Base-by-base conservation (phyloP, 1,140 invertebrate species). In the Neotoxoptera formosana region DNA sequence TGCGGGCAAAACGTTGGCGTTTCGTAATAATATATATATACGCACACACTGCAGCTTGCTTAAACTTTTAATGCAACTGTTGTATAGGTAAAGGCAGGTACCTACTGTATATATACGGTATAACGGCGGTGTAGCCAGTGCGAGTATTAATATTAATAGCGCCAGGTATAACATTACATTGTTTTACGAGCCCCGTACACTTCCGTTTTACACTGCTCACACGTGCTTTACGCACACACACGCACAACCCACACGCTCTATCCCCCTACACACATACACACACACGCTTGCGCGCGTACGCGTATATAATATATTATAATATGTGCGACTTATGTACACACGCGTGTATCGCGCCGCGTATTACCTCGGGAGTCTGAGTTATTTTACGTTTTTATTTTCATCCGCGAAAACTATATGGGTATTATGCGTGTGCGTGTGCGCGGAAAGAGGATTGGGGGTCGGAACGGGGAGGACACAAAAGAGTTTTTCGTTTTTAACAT, bases 141-240 rank as follows among this genome's bases (percentile, higher is more conserved):
- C 53, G 51, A 90, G 45, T 91, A 91, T 76, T 91, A 91, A 76
- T 91, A 91, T 76, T 91, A 91, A 91, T 91, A 91, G 34, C 25
- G n/a, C 56, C 90, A n/a, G 60, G 51, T 56, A 86, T 86, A 89
- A 56, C 34, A 45, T 91, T 47, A 81, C 45, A 76, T 91, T 76
- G 90, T 91, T 67, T 91, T 91, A 91, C 60, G 90, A 91, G 90
- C 60, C 30, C 53, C 7, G 25, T 45, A 47, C 60, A 76, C 90
- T 91, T 91, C 90, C 90, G 90, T 91, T 76, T 56, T 89, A 36
- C 88, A 36, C 48, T 76, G 60, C n/a, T 76, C 60, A n/a, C 60
- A 76, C n/a, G 30, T 67, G n/a, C 30, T n/a, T 17, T 76, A n/a
- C 30, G n/a, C 60, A 67, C 11, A n/a, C 60, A 76, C 60, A 76